Conservation (phyloP, 1,140 invertebrate genomes). For the Rhagoletis pomonella region DNA sequence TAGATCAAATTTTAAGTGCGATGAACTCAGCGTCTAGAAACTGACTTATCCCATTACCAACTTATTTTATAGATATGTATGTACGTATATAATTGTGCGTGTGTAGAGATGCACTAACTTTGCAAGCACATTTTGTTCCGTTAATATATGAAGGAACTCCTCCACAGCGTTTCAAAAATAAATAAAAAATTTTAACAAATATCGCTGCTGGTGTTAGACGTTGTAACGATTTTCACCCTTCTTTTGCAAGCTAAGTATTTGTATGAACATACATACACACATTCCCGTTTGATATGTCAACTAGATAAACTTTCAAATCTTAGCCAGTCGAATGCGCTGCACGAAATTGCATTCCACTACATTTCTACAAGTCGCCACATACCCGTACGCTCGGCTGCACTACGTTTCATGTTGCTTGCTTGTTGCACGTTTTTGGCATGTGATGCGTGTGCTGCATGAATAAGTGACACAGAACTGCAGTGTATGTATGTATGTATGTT, state of each 20-base stretch:
- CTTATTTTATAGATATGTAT: too few species aligned
- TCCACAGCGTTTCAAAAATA: too few species aligned
- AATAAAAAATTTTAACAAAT: not conserved
- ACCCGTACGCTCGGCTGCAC: too few species aligned
- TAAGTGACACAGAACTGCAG: not conserved
- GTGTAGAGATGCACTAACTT: too few species aligned
- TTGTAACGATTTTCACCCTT: not conserved
- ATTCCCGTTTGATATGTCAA: not conserved
- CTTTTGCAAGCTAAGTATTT: not conserved
- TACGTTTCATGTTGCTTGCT: too few species aligned
- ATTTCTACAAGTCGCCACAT: too few species aligned
- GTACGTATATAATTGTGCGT: too few species aligned
- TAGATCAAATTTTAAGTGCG: too few species aligned
- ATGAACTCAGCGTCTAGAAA: too few species aligned
- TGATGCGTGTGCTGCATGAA: constrained; percentile 6
- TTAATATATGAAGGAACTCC: too few species aligned
- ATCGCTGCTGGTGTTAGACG: not conserved
- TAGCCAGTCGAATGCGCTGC: not conserved
- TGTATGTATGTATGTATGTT: not conserved
- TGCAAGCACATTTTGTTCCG: too few species aligned
- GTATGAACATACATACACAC: not conserved
- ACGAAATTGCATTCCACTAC: not conserved
- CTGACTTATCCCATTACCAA: too few species aligned
- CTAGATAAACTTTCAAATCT: constrained; percentile 3
- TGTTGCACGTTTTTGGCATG: constrained; percentile 21